Percentiles rank a stretch among this genome's conserved stretches.
Conservation (phyloP, 2,113 vertebrate species). For the Cebidichthys violaceus region DNA sequence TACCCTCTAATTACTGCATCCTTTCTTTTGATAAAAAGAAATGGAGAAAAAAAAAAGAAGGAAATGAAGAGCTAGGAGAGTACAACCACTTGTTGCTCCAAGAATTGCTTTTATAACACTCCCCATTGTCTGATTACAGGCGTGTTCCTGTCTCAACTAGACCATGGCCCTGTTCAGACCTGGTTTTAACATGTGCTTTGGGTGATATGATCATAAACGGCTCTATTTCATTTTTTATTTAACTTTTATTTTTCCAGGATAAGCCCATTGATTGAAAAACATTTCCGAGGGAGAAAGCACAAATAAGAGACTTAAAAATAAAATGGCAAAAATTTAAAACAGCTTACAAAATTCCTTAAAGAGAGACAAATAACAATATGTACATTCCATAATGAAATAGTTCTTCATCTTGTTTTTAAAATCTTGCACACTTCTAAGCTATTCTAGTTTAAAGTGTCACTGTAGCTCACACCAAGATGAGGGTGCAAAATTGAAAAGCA, state of each 20-base stretch:
- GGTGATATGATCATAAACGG: neutral
- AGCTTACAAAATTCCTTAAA: neutral
- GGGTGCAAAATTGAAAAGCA: neutral
- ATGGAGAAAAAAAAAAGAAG: conserved; percentile 45
- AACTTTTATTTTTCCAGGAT: neutral
- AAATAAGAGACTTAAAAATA: neutral
- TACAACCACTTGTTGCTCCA: conserved; percentile 79
- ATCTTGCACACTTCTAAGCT: neutral
- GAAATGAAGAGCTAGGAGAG: conserved; percentile 64
- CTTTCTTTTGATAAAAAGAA: conserved; percentile 68
- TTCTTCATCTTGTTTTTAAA: neutral
- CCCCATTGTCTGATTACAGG: conserved; percentile 16
- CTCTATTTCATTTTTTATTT: neutral
- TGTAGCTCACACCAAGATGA: neutral
- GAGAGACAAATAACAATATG: neutral
- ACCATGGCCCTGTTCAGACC: neutral
- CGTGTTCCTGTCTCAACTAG: neutral
- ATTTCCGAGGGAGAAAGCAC: neutral
- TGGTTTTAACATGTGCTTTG: neutral
- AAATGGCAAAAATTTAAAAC: neutral
- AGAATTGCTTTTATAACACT: conserved; percentile 70
- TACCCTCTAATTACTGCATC: conserved; percentile 81
- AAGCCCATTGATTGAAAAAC: neutral
- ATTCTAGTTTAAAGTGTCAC: neutral
- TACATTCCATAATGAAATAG: neutral